Evolutionary conservation across 2,797 vertebrate genomes (phyloP).

Genomic region (Lemur catta): DNA sequence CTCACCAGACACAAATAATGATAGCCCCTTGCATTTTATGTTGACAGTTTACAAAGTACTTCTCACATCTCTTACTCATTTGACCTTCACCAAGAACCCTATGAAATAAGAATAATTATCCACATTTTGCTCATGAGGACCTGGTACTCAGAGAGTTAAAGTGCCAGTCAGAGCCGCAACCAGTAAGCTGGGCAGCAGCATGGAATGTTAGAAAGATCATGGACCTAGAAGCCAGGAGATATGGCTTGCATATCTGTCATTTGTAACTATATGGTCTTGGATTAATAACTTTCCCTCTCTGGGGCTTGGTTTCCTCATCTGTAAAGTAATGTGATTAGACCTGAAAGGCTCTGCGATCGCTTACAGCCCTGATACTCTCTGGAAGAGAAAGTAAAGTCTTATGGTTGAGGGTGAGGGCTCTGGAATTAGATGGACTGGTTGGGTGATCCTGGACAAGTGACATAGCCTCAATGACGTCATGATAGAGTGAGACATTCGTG

Average conservation of each 20-base stretch:
- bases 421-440: background rate
- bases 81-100: background rate
- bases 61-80: background rate
- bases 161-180: background rate
- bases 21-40: background rate
- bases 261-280: background rate
- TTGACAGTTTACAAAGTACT: background rate
- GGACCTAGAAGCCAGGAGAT: background rate
- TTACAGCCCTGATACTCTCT: background rate
- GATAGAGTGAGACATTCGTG: background rate
- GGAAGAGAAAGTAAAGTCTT: background rate
- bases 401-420: background rate
- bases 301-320: background rate
- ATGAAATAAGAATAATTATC: background rate
- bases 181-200: background rate
- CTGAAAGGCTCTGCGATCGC: background rate
- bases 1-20: background rate
- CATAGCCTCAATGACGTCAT: background rate
- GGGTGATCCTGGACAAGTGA: background rate
- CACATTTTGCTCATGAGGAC: conserved; percentile 26
- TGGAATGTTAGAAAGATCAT: background rate
- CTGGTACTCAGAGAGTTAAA: background rate
- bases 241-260: background rate
- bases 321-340: background rate
- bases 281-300: background rate